phyloP scores from a whole-genome alignment of 1,140 invertebrate species.

The Aphelinus atriplicis region DNA sequence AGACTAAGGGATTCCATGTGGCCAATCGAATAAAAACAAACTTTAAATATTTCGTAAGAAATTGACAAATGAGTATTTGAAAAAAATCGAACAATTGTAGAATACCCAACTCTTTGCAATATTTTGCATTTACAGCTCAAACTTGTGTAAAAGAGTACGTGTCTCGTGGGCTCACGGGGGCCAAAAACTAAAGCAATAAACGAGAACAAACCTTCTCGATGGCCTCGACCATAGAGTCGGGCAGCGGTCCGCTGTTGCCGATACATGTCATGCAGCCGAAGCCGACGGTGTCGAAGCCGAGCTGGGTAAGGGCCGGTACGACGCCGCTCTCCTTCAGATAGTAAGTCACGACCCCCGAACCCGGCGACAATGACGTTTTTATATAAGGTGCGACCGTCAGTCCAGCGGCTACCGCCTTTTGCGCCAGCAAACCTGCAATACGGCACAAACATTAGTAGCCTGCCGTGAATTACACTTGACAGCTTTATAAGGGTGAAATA shows the following conservation, averaged over 20 bases:
- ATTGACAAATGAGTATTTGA: too few species aligned
- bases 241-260: slow-evolving; percentile 94
- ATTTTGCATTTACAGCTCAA: background rate
- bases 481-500: too few species aligned
- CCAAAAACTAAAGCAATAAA: too few species aligned
- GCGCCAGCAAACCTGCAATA: slow-evolving; percentile 84
- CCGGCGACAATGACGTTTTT: slow-evolving; percentile 96
- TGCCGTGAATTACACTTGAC: too few species aligned
- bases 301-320: slow-evolving; percentile 82
- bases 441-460: too few species aligned
- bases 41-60: too few species aligned
- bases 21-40: too few species aligned
- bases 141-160: background rate
- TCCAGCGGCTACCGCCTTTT: slow-evolving; percentile 93
- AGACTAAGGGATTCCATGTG: too few species aligned
- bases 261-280: slow-evolving; percentile 99
- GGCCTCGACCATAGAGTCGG: slow-evolving; percentile 88
- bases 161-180: too few species aligned
- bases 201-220: slow-evolving; percentile 84
- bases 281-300: slow-evolving; percentile 95
- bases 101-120: too few species aligned
- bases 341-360: slow-evolving; percentile 97
- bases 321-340: slow-evolving; percentile 92
- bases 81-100: too few species aligned
- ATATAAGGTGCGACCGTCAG: slow-evolving; percentile 90